phyloP scores from a whole-genome alignment of 2,113 vertebrate genomes.

The Motacilla alba region DNA sequence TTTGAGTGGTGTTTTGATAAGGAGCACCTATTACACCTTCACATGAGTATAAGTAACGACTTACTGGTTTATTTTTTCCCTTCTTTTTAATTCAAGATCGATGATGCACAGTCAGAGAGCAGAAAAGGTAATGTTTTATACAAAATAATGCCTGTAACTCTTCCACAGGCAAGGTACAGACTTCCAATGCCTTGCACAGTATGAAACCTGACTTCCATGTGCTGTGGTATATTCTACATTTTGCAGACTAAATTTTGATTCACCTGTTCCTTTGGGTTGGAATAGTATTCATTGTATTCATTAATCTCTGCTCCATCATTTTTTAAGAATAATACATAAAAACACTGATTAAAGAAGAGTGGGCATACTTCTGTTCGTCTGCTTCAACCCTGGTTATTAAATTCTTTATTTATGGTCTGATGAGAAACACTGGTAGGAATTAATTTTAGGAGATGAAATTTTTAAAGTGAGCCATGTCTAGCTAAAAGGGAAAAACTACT shows the following conservation, averaged over 20 bases:
- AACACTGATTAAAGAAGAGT: background rate
- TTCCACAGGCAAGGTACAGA: background rate
- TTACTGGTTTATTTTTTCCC: background rate
- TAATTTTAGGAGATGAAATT: background rate
- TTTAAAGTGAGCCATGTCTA: background rate
- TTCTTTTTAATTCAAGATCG: background rate
- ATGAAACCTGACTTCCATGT: background rate
- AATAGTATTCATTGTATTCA: background rate
- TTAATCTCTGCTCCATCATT: background rate
- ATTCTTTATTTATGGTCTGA: background rate
- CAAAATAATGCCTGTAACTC: background rate
- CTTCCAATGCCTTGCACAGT: background rate
- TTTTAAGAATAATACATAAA: background rate
- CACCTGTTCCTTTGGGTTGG: background rate
- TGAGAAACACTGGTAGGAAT: background rate
- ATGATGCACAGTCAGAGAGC: background rate
- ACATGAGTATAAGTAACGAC: background rate
- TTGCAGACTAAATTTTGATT: background rate
- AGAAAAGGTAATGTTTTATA: background rate
- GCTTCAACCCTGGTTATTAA: background rate
- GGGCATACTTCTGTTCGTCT: background rate
- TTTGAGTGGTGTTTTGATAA: background rate
- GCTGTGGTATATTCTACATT: background rate
- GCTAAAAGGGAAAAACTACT: background rate
- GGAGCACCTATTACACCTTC: background rate